These are phyloP conservation scores for Triops cancriformis DNA, from an alignment of 1,140 invertebrate species.

Conservation along the genomic window DNA sequence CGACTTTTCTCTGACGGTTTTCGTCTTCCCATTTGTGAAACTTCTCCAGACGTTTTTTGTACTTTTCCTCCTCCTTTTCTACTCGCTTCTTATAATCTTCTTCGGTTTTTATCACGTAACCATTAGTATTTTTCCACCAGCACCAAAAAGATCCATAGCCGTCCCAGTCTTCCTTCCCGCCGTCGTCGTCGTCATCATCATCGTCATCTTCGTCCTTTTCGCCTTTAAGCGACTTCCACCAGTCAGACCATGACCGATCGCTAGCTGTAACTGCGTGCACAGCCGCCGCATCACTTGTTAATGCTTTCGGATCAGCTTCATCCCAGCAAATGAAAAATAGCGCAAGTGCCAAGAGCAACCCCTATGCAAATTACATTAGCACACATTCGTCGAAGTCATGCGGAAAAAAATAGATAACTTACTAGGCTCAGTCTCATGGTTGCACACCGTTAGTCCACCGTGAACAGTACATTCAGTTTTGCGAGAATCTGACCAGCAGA, in stretches of 20 bases:
- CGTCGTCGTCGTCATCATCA: background rate
- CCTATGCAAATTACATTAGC: background rate
- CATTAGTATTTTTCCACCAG: slow-evolving; percentile 6
- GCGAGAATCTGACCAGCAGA: background rate
- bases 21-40: background rate
- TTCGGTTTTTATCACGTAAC: background rate
- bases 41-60: background rate
- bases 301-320: background rate
- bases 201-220: background rate
- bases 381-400: background rate
- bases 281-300: background rate
- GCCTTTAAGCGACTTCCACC: background rate
- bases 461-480: no score
- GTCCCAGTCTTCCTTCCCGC: background rate
- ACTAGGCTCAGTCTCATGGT: background rate
- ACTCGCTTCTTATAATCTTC: background rate
- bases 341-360: background rate
- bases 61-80: background rate
- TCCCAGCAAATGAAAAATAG: background rate
- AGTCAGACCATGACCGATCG: background rate
- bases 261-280: background rate
- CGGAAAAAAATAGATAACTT: background rate
- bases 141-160: background rate
- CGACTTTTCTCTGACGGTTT: background rate
- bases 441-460: no score